Conservation (phyloP, 1,140 invertebrate genomes). For the Centruroides sculpturatus region DNA sequence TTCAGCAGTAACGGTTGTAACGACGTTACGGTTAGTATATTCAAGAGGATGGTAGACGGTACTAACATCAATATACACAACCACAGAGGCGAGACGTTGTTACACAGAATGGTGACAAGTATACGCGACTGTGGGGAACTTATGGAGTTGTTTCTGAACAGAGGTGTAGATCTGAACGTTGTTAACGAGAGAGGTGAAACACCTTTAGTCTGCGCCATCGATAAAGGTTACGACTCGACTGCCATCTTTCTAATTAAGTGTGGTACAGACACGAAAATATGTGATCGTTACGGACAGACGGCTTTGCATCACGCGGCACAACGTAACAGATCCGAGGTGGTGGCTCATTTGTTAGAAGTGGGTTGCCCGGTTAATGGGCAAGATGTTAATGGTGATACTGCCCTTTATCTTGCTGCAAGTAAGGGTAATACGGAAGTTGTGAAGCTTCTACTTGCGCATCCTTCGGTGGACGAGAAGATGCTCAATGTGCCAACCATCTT, state of each 20-base stretch:
- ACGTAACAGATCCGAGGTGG: slow-evolving; percentile 13
- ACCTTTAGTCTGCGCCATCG: slow-evolving; percentile 84
- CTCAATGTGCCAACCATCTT: slow-evolving; percentile 12
- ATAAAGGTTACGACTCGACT: slow-evolving; percentile 77
- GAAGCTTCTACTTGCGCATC: slow-evolving; percentile 17
- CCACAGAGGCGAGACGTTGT: slow-evolving; percentile 20
- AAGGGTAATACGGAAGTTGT: slow-evolving; percentile 23
- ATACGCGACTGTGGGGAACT: neutral
- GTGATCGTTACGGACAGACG: slow-evolving; percentile 18
- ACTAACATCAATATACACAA: slow-evolving; percentile 20
- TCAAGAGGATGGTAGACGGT: neutral
- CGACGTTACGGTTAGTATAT: neutral
- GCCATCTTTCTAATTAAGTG: slow-evolving; percentile 42
- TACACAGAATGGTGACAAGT: slow-evolving; percentile 10
- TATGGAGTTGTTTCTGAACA: slow-evolving; percentile 15
- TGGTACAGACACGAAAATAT: slow-evolving; percentile 9
- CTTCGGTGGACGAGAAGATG: slow-evolving; percentile 18
- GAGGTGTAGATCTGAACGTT: slow-evolving; percentile 21
- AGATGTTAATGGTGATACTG: slow-evolving; percentile 23
- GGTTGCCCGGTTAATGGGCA: slow-evolving; percentile 16
- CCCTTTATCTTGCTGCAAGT: slow-evolving; percentile 23
- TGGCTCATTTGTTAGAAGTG: slow-evolving; percentile 8
- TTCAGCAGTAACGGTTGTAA: neutral
- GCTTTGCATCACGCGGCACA: slow-evolving; percentile 8
- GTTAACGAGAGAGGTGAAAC: slow-evolving; percentile 82